These are phyloP conservation scores for Boloria euphrosyne DNA, from an alignment of 2,888 invertebrate genomes.

Conservation along the genomic window DNA sequence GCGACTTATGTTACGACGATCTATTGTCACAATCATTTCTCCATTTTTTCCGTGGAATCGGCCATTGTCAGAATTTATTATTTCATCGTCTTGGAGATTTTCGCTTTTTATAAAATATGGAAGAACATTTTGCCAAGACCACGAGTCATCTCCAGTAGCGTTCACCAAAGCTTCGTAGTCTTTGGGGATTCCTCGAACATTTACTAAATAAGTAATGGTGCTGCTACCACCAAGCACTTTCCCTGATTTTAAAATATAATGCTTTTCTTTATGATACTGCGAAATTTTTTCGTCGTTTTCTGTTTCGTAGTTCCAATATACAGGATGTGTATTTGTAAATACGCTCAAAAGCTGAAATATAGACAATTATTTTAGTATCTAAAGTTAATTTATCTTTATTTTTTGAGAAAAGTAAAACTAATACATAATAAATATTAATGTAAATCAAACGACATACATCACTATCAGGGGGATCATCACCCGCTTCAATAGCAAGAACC, in stretches of 20 bases:
- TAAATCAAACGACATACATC: conserved; percentile 41
- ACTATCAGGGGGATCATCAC: conserved; percentile 48
- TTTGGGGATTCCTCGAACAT: conserved; percentile 68
- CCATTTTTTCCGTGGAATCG: conserved; percentile 64
- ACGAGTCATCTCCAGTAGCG: conserved; percentile 66
- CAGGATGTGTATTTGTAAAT: conserved; percentile 25
- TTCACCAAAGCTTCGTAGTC: conserved; percentile 77
- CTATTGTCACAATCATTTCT: conserved; percentile 58
- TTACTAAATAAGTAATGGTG: conserved; percentile 75
- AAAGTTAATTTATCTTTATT: no score
- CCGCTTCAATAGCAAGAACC: conserved; percentile 50
- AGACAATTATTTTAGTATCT: not conserved
- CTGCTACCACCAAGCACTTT: conserved; percentile 82
- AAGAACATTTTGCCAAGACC: conserved; percentile 75
- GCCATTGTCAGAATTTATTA: conserved; percentile 38
- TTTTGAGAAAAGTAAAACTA: no score
- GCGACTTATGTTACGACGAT: conserved; percentile 40
- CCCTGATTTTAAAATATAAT: conserved; percentile 69
- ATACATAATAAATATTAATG: no score
- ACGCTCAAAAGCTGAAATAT: conserved; percentile 22
- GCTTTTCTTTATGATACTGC: conserved; percentile 56
- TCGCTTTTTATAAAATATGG: conserved; percentile 76
- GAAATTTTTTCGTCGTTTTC: conserved; percentile 59
- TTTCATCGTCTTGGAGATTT: conserved; percentile 48
- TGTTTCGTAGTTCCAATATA: conserved; percentile 31